These are phyloP conservation scores for Crax fasciolata DNA, from an alignment of 2,797 vertebrate species.

Conservation along the genomic window DNA sequence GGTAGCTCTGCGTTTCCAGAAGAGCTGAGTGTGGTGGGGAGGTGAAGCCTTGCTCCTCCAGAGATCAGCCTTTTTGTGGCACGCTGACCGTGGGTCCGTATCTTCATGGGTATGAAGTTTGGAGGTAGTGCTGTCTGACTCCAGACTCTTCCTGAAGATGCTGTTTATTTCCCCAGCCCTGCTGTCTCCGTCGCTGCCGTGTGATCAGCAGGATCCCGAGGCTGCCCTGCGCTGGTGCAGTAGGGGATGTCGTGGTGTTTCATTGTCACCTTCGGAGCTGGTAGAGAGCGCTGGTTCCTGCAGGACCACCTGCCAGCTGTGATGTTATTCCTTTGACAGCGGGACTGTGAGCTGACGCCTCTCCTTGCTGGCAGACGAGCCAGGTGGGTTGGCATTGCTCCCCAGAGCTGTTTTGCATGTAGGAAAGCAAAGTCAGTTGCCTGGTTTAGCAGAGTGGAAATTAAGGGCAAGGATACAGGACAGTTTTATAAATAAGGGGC, in stretches of 20 bases:
- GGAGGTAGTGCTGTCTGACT: background rate
- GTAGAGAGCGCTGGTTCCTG: conserved; percentile 31
- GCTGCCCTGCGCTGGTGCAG: background rate
- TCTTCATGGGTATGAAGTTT: background rate
- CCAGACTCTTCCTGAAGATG: background rate
- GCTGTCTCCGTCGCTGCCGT: background rate
- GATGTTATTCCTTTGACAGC: conserved; percentile 33
- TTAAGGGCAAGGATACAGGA: background rate
- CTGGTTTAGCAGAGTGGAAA: background rate
- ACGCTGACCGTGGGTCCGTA: background rate
- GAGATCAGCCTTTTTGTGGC: background rate
- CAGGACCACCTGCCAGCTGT: conserved; percentile 47
- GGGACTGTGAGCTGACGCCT: background rate
- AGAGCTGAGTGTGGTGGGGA: background rate
- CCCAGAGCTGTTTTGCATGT: background rate
- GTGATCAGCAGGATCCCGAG: background rate
- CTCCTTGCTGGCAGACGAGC: conserved; percentile 59
- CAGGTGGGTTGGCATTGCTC: conserved; percentile 49
- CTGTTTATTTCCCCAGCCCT: background rate
- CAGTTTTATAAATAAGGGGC: background rate
- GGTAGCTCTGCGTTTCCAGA: background rate
- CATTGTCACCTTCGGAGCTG: conserved; percentile 48
- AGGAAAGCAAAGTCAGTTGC: background rate
- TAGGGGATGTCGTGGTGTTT: background rate
- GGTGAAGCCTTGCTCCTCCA: fast-evolving